Percentiles rank a stretch among this genome's conserved stretches.
Conservation (phyloP, 2,113 vertebrate genomes). For the Oreochromis aureus region DNA sequence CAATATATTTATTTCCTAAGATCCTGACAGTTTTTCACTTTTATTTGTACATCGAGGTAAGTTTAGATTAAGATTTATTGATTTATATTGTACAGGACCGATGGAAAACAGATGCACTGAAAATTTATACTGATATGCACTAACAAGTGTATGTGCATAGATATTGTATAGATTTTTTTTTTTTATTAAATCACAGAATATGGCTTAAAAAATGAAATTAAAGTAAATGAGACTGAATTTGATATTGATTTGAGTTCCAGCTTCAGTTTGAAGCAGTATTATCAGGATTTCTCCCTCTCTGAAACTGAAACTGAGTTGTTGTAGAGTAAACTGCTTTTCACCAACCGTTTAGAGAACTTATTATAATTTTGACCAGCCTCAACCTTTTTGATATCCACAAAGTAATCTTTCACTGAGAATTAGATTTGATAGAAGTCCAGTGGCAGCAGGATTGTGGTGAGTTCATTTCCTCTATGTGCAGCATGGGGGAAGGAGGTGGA, state of each 20-base stretch:
- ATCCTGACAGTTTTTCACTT: not conserved
- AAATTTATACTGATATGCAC: not conserved
- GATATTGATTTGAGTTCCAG: not conserved
- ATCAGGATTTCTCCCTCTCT: not conserved
- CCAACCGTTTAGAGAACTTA: not conserved
- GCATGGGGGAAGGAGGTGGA: constrained; percentile 51
- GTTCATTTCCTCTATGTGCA: constrained; percentile 80
- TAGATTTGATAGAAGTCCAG: constrained; percentile 71
- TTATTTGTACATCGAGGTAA: not conserved
- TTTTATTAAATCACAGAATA: not conserved
- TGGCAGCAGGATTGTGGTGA: constrained; percentile 71
- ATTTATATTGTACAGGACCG: not conserved
- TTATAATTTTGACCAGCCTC: not conserved
- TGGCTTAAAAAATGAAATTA: fast-evolving
- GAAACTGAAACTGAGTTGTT: not conserved
- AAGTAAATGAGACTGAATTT: fast-evolving
- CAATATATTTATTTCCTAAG: not conserved
- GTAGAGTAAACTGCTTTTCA: not conserved
- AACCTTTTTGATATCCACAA: constrained; percentile 2
- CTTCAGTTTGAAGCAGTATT: not conserved
- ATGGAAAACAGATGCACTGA: not conserved
- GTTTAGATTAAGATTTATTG: not conserved
- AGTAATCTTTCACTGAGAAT: constrained; percentile 72
- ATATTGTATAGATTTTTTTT: not conserved
- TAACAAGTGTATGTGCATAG: not conserved